Evolutionary conservation across 1,140 invertebrate genomes (phyloP), one percentile per base, ranked within the genome.

Genomic region (Drosophila parabipectinata): DNA sequence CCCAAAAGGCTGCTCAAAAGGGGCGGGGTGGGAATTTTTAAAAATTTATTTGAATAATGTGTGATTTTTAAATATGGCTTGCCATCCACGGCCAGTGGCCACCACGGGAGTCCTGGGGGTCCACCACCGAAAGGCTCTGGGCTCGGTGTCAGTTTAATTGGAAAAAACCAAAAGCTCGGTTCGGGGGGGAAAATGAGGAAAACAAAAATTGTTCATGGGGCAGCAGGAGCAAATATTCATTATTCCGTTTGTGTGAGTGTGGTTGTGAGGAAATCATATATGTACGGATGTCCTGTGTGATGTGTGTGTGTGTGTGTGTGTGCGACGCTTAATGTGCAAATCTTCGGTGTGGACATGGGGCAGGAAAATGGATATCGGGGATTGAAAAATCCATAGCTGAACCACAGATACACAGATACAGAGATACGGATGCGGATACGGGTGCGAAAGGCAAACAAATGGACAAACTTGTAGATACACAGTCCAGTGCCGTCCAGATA

Each of bases 341-440:
- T 90, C 87, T 90, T 90, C 87, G 47, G 82, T 79, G 87, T 77
- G 87, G 76, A 90, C 82, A 90, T 68, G 78, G 72, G 72, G 51
- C 78, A 77, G 68, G 90, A 81, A 87, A 90, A 79, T 81, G 82
- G 87, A 90, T 90, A 90, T 87, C 79, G 82, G 82, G 88, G 87
- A 90, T 90, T 90, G 87, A 90, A 90, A 90, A 90, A 90, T 90
- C 87, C 87, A 90, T 88, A 90, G 72, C 80, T 77, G 82, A 82
- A 87, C 82, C 82, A 87, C 82, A 87, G 75, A 87, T 72, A 88
- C 80, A 64, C 72, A 60, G 73, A 76, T 76, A 76, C 72, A 6
- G 41, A 32, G 30, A n/a, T 41, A 64, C 61, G 58, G 73, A 76
- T 77, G 69, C 62, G 60, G 73, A 81, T 78, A 82, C 81, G 59